Percentiles rank a stretch among this genome's conserved stretches.
phyloP scores from a whole-genome alignment of 1,140 invertebrate genomes.

The Zaprionus inermis region DNA sequence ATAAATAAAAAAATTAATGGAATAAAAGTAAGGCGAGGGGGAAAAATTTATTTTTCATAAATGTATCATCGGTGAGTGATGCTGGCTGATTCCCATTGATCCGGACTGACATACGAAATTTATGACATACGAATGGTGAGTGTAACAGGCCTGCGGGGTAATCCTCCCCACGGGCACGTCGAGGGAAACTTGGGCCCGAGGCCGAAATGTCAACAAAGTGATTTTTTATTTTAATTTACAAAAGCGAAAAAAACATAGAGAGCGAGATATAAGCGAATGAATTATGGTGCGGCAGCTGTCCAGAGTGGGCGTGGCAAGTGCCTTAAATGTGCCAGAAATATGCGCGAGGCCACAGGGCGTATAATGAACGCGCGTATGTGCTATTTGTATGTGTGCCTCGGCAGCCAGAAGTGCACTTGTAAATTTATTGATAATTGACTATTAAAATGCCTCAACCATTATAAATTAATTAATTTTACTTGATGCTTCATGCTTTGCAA shows the following conservation, averaged over 20 bases:
- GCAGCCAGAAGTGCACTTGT: background rate
- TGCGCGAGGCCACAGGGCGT: constrained; percentile 26
- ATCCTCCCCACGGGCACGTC: background rate
- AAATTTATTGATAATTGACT: constrained; percentile 49
- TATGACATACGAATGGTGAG: constrained; percentile 30
- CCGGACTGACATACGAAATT: constrained; percentile 34
- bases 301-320: constrained; percentile 47
- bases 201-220: constrained; percentile 70
- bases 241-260: constrained; percentile 30
- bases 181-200: constrained; percentile 10
- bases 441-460: constrained; percentile 62
- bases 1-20: background rate
- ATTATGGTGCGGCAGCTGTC: constrained; percentile 67
- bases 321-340: constrained; percentile 34
- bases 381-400: constrained; percentile 9
- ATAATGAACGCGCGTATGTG: constrained; percentile 4
- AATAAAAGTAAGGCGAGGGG: background rate
- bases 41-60: constrained; percentile 12
- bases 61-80: constrained; percentile 22
- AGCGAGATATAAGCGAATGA: constrained; percentile 60
- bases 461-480: constrained; percentile 54
- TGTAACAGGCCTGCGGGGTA: constrained; percentile 18
- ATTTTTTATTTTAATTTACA: constrained; percentile 73
- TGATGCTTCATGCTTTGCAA: constrained; percentile 29
- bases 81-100: constrained; percentile 12